These are phyloP conservation scores for Meteorus cinctellus DNA, from an alignment of 2,888 invertebrate species.

Conservation along the genomic window DNA sequence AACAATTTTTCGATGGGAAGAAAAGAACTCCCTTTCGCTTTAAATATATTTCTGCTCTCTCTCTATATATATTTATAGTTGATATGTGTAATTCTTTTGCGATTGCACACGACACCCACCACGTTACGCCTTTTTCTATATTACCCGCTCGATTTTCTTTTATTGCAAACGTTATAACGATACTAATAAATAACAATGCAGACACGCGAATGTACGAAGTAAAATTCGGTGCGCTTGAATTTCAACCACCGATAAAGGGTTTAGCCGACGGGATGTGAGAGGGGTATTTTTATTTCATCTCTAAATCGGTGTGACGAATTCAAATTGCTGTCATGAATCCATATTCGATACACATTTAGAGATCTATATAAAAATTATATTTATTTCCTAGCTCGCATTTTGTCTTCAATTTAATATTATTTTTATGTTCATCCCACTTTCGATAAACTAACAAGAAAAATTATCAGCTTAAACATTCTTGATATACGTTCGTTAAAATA, in stretches of 20 bases:
- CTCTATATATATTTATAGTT: background rate
- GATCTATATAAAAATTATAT: constrained; percentile 8
- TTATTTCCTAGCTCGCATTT: background rate
- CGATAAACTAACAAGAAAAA: constrained; percentile 5
- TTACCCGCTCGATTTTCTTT: constrained; percentile 55
- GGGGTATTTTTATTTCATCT: constrained; percentile 2
- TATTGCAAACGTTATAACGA: constrained; percentile 64
- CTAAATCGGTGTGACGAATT: constrained; percentile 61
- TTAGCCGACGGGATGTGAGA: constrained; percentile 48
- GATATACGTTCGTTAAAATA: background rate
- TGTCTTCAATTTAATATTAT: background rate
- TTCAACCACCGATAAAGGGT: constrained; percentile 67
- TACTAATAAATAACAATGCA: constrained; percentile 67
- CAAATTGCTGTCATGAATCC: constrained; percentile 54
- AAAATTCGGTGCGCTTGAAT: constrained; percentile 64
- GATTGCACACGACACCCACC: constrained; percentile 48
- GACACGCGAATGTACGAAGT: constrained; percentile 51
- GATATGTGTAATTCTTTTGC: constrained; percentile 15
- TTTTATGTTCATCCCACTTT: background rate
- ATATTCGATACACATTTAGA: constrained; percentile 44
- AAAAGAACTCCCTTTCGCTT: background rate
- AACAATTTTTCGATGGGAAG: too few relatives aligned
- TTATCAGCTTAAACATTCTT: too few relatives aligned
- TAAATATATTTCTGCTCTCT: background rate
- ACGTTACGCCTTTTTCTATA: constrained; percentile 59